Percentiles rank a stretch among this genome's conserved stretches.
Evolutionary conservation across 92 coral and sea anemone species (phyloP).

Genomic region (Porites cylindrica): DNA sequence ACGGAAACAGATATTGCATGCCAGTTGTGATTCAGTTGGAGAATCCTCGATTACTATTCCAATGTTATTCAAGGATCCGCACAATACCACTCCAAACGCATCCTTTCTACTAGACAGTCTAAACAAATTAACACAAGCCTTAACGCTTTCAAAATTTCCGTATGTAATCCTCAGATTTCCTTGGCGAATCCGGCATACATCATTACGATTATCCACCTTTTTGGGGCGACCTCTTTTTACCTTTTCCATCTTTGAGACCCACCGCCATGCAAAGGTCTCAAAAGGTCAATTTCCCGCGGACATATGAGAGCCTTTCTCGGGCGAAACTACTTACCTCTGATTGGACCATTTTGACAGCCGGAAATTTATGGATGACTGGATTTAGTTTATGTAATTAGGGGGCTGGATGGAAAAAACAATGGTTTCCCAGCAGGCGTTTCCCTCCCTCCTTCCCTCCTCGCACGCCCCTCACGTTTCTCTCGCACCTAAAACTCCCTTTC

Average conservation of each 20-base stretch:
- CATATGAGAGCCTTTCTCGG: too few relatives aligned
- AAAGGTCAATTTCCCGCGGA: conserved; percentile 3
- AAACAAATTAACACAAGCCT: conserved; percentile 51
- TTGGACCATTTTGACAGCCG: neutral
- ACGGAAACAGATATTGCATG: conserved; percentile 45
- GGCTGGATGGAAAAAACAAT: neutral
- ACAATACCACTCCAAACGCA: conserved; percentile 43
- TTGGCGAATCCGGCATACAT: neutral
- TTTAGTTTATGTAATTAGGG: neutral
- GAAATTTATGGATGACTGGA: neutral
- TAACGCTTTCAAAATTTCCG: neutral
- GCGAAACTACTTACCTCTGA: neutral
- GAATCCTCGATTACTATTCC: neutral
- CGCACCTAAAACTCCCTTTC: too few relatives aligned
- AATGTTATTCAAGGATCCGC: neutral
- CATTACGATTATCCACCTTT: neutral
- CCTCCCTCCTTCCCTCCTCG: too few relatives aligned
- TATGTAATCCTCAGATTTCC: neutral
- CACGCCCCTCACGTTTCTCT: too few relatives aligned
- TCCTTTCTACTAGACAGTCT: conserved; percentile 49
- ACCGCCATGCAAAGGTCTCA: neutral
- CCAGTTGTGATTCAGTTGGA: conserved; percentile 32
- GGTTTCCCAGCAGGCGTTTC: conserved; percentile 23
- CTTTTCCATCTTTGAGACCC: neutral
- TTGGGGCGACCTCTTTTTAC: neutral